phyloP scores from a whole-genome alignment of 1,140 invertebrate genomes.

The Hetaerina americana region DNA sequence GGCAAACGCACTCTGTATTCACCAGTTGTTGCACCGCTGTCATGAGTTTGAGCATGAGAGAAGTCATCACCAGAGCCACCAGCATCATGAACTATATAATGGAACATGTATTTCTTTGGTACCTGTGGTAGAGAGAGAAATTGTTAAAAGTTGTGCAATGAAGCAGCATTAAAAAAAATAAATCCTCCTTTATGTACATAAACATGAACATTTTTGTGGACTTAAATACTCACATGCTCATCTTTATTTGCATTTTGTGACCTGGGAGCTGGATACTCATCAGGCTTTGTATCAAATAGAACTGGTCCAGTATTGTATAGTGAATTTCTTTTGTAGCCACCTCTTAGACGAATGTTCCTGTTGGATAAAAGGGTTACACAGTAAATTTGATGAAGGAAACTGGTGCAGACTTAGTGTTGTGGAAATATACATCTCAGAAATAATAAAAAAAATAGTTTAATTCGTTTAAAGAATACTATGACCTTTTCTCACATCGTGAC shows the following conservation, averaged over 20 bases:
- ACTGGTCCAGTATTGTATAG: neutral
- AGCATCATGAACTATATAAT: neutral
- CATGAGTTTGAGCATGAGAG: constrained; percentile 37
- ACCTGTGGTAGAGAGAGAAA: neutral
- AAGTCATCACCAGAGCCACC: constrained; percentile 36
- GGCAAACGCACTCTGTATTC: constrained; percentile 17
- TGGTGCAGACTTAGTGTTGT: too few species aligned
- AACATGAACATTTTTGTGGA: too few species aligned
- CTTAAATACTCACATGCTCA: neutral
- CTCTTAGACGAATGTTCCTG: too few species aligned
- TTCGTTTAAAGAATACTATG: too few species aligned
- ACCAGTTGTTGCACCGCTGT: constrained; percentile 25
- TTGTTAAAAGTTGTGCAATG: neutral
- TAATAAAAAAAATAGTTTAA: too few species aligned
- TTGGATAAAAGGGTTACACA: too few species aligned
- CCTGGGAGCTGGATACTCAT: neutral
- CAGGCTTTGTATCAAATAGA: neutral
- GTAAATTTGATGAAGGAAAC: too few species aligned
- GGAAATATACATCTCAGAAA: too few species aligned
- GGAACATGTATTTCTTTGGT: neutral
- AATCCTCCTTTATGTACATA: too few species aligned
- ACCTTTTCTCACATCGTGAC: too few species aligned
- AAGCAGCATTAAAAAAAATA: too few species aligned
- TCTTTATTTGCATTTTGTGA: neutral
- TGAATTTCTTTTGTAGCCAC: too few species aligned